Base-by-base conservation (phyloP, 2,888 invertebrate genomes). In the Agonopterix arenella region DNA sequence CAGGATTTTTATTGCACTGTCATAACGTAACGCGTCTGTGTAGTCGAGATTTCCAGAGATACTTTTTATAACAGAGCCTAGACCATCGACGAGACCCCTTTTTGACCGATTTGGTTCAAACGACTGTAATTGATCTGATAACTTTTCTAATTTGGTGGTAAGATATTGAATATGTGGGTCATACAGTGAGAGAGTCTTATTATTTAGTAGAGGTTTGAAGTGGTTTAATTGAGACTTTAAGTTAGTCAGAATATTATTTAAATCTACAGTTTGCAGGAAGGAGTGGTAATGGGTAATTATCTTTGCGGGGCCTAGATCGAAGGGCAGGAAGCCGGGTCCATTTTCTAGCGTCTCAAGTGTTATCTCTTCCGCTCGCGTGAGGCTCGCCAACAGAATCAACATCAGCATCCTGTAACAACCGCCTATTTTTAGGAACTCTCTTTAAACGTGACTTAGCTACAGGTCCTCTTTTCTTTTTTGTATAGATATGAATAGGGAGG, bases 321-420 rank as follows among this genome's bases (percentile, higher is more conserved):
- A 54, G 0, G 54, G 57, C n/a, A 55, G 45, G 11, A 57, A 18
- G 50, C 55, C 53, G 3, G 53, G 57, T 51, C 50, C 53, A 18
- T 52, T 36, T 2, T 45, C 45, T 1, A 57, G 37, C 41, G 38
- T 50, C 8, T 54, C 51, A 51, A 57, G 48, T n/a, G n/a, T n/a
- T n/a, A n/a, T n/a, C n/a, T n/a, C n/a, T n/a, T n/a, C n/a, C n/a
- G n/a, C n/a, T n/a, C n/a, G n/a, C n/a, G n/a, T n/a, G n/a, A n/a
- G n/a, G n/a, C n/a, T n/a, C n/a, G n/a, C n/a, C n/a, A n/a, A n/a
- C n/a, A n/a, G n/a, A n/a, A n/a, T n/a, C n/a, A n/a, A n/a, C n/a
- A n/a, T n/a, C n/a, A n/a, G n/a, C 50, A 16, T 55, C 51, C 52
- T 52, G 36, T 54, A n/a, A n/a, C n/a, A n/a, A n/a, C n/a, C n/a